Evolutionary conservation across 2,888 invertebrate genomes (phyloP), one percentile per base, ranked within the genome.

Genomic region (Caenorhabditis sp.): DNA sequence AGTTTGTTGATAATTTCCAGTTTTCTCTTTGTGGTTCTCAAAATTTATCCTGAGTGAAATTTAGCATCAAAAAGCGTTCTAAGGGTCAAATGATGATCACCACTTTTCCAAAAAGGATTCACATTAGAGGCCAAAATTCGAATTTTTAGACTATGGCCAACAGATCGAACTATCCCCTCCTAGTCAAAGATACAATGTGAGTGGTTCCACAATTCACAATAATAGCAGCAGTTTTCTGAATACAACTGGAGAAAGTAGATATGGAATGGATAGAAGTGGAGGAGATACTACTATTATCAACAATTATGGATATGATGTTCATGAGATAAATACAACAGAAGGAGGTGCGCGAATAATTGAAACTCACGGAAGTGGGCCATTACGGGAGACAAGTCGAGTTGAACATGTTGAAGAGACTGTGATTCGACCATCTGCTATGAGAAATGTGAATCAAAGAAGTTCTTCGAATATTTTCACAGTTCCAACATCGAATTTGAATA

Each of bases 291-390:
- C 80, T 17, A 70, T 76, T 0, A 67, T 80, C 27, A 71, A 85
- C 60, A 82, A 87, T 57, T 86, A 79, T 70, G 86, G 86, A 10
- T 87, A 86, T 62, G 86, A 86, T 63, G 77, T 84, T 23, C 81
- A 86, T 56, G 85, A 87, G 74, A 84, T 86, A 8, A 83, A 84
- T 38, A 87, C 87, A n/a, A 67, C 72, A 21, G 84, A 82, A 57
- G 84, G 85, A 36, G 85, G 84, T 1, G 87, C 85, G 14, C 77
- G 85, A 25, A 81, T 86, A 14, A 79, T 87, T 1, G 83, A 86
- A 60, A 86, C 84, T 14, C 85, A 86, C 50, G 87, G 84, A 17
- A 70, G 70, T 21, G 84, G 85, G 10, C 80, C 80, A 20, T 59
- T 80, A 8, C 70, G 71, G 0, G 80, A 80, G 54, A 70, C 70